Evolutionary conservation across 2,888 invertebrate genomes (phyloP).

Genomic region (Amblyteles armatorius): DNA sequence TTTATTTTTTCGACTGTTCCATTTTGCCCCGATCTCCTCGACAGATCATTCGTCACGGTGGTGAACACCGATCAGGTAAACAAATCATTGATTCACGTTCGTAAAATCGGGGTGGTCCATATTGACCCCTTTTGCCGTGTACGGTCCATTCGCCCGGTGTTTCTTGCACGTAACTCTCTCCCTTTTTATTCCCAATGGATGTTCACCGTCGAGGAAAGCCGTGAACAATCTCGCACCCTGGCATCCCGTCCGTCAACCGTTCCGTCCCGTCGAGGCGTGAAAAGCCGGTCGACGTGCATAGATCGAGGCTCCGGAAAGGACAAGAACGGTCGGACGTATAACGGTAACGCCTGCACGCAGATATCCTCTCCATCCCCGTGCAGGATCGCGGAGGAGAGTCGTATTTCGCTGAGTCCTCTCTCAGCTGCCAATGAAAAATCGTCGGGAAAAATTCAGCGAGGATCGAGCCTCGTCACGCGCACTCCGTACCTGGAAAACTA

Average conservation of each 20-base stretch:
- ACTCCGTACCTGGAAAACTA: conserved; percentile 14
- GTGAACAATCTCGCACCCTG: conserved; percentile 30
- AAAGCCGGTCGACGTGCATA: conserved; percentile 47
- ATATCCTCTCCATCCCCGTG: background rate
- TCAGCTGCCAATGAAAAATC: conserved; percentile 21
- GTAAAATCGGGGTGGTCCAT: background rate
- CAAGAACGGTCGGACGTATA: conserved; percentile 3
- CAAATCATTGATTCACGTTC: too few relatives aligned
- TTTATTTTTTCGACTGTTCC: too few relatives aligned
- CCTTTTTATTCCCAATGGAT: background rate
- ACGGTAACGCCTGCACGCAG: background rate
- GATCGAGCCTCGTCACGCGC: background rate
- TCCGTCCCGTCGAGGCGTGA: conserved; percentile 62
- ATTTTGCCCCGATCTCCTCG: too few relatives aligned
- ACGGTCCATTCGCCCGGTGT: background rate
- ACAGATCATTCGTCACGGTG: too few relatives aligned
- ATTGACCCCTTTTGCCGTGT: background rate
- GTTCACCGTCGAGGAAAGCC: conserved; percentile 2
- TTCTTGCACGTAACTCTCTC: background rate
- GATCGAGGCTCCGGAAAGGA: conserved; percentile 37
- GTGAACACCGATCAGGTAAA: too few relatives aligned
- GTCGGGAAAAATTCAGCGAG: conserved; percentile 20
- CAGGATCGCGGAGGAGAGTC: background rate
- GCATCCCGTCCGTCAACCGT: conserved; percentile 61
- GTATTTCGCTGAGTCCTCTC: background rate